Conservation (phyloP, 1,140 invertebrate genomes). For the Tribolium madens region DNA sequence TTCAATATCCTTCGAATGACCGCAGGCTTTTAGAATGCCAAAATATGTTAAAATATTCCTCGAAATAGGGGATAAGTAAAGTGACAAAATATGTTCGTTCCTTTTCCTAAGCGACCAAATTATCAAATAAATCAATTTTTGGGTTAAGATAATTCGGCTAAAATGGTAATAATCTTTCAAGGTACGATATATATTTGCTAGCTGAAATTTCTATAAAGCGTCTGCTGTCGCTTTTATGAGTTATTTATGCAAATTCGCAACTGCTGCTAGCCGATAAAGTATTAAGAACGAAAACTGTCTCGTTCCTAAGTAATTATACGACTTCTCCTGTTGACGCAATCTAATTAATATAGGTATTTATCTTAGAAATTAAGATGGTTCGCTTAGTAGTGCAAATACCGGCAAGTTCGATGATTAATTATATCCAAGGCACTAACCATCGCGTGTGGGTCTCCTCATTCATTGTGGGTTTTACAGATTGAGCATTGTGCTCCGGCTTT, state of each 20-base stretch:
- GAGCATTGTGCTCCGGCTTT: conserved; percentile 31
- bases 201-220: conserved; percentile 42
- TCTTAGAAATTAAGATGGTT: conserved; percentile 66
- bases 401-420: conserved; percentile 65
- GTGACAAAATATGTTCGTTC: conserved; percentile 49
- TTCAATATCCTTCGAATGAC: conserved; percentile 50
- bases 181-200: conserved; percentile 1
- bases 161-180: neutral
- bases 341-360: conserved; percentile 67
- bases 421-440: conserved; percentile 55
- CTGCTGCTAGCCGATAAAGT: conserved; percentile 64
- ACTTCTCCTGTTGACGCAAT: conserved; percentile 64
- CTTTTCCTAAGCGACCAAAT: neutral
- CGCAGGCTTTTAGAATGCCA: conserved; percentile 49
- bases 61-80: conserved; percentile 51
- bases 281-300: conserved; percentile 65
- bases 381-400: conserved; percentile 64
- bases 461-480: conserved; percentile 36
- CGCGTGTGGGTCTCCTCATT: conserved; percentile 13
- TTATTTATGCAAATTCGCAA: conserved; percentile 61
- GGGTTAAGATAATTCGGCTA: conserved; percentile 6
- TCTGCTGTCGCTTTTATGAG: conserved; percentile 53
- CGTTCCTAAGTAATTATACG: conserved; percentile 65
- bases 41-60: conserved; percentile 51
- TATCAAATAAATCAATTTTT: conserved; percentile 23